Evolutionary conservation across 2,797 vertebrate genomes (phyloP), one percentile per base, ranked within the genome.

Genomic region (Crocidura indochinensis): DNA sequence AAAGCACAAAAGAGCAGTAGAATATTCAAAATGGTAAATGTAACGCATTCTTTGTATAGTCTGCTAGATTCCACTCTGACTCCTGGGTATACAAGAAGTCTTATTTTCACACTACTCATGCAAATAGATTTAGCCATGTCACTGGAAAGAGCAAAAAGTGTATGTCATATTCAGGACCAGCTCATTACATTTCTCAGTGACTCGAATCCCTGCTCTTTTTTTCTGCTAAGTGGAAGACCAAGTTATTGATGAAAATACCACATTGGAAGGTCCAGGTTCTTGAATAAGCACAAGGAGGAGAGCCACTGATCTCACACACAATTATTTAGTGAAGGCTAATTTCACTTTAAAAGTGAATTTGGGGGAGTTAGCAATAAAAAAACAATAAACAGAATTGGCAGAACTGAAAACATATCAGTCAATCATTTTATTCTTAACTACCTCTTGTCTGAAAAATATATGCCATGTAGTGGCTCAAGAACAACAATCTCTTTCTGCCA

Each of bases 61-160:
- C 60, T 90, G 67, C 53, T 62, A 75, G 53, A 84, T 91, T 88
- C 29, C 47, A 81, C 88, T 77, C 65, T 1, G 5, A 60, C 29
- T 90, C 46, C 65, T 56, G 26, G 15, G 26, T 65, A 88, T 15
- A 71, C 1, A 72, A 46, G 24, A 80, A 51, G 31, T n/a, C 31
- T 12, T 74, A 20, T 83, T 53, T 73, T 24, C 12, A 9, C 6
- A 14, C 68, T 65, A 73, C 9, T 44, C 64, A 72, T 49, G n/a
- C 22, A 67, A 20, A 47, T 79, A 73, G 24, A 88, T 49, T 60
- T 80, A 88, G 22, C 15, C 27, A 31, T 0, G 6, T 27, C 60
- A 38, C 26, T 49, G n/a, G 27, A 65, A 38, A 51, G 60, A 91
- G 27, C 20, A 24, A 75, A 51, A 75, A 26, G 19, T 5, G 0